These are phyloP conservation scores for Sycophila sp. DNA, from an alignment of 1,140 invertebrate species.

Conservation along the genomic window DNA sequence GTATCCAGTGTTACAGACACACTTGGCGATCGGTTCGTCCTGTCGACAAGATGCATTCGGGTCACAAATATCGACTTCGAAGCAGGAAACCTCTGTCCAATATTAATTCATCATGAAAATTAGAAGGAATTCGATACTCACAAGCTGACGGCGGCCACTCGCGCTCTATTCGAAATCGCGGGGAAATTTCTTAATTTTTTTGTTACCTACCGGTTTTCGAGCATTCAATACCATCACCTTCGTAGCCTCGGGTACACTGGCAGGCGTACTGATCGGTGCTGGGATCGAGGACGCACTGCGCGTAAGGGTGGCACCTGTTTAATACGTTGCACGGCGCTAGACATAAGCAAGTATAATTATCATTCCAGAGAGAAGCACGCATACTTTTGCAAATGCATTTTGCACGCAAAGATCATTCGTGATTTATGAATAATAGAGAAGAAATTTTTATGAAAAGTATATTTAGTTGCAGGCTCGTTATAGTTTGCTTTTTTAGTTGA, in stretches of 20 bases:
- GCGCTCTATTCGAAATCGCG: neutral
- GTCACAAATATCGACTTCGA: constrained; percentile 78
- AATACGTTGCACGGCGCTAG: constrained; percentile 77
- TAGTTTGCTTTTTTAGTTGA: too few relatives aligned
- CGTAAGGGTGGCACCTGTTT: constrained; percentile 80
- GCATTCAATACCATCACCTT: constrained; percentile 83
- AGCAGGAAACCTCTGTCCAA: constrained; percentile 73
- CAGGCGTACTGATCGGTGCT: constrained; percentile 73
- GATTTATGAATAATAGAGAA: too few relatives aligned
- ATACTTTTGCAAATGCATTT: too few relatives aligned
- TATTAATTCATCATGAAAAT: constrained; percentile 40
- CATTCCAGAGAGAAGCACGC: constrained; percentile 20
- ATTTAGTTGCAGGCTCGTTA: too few relatives aligned
- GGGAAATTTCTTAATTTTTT: too few relatives aligned
- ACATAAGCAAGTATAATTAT: constrained; percentile 58
- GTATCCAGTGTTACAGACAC: constrained; percentile 83
- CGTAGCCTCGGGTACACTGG: constrained; percentile 81
- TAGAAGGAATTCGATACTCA: constrained; percentile 19
- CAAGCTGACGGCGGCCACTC: neutral
- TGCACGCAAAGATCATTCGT: too few relatives aligned
- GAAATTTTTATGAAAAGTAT: too few relatives aligned
- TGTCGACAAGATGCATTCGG: constrained; percentile 78
- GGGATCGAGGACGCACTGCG: constrained; percentile 76
- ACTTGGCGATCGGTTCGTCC: constrained; percentile 73
- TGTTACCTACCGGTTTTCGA: constrained; percentile 62